These are phyloP conservation scores for Ormia ochracea DNA, from an alignment of 2,888 invertebrate genomes.

Conservation along the genomic window DNA sequence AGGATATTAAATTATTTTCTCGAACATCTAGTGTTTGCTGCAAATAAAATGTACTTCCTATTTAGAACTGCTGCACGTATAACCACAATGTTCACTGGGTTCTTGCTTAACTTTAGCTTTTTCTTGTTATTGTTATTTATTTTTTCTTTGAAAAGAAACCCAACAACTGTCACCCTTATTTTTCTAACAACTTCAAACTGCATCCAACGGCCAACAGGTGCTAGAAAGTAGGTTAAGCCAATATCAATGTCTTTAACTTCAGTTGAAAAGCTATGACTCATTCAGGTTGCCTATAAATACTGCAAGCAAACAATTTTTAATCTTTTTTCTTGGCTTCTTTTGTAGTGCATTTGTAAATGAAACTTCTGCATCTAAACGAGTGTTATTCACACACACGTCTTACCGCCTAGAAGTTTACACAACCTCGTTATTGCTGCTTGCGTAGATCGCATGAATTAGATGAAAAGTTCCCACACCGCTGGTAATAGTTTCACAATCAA, in stretches of 20 bases:
- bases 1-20: no score
- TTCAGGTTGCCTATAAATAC: slow-evolving; percentile 18
- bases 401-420: slow-evolving; percentile 49
- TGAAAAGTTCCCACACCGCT: slow-evolving; percentile 51
- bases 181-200: slow-evolving; percentile 19
- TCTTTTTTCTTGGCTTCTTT: slow-evolving; percentile 25
- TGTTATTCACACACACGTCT: slow-evolving; percentile 39
- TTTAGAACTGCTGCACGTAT: no score
- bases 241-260: slow-evolving; percentile 51
- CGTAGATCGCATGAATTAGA: neutral
- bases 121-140: no score
- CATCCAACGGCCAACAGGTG: slow-evolving; percentile 56
- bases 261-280: slow-evolving; percentile 49
- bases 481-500: slow-evolving; percentile 30
- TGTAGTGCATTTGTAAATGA: neutral
- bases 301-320: slow-evolving; percentile 22
- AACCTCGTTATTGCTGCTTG: slow-evolving; percentile 45
- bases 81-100: no score
- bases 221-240: slow-evolving; percentile 60
- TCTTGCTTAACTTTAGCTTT: no score
- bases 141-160: slow-evolving; percentile 38
- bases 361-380: neutral
- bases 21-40: no score
- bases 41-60: no score
- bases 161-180: slow-evolving; percentile 46